Conservation (phyloP, 2,888 invertebrate genomes). For the Nephrotoma guestfalica region DNA sequence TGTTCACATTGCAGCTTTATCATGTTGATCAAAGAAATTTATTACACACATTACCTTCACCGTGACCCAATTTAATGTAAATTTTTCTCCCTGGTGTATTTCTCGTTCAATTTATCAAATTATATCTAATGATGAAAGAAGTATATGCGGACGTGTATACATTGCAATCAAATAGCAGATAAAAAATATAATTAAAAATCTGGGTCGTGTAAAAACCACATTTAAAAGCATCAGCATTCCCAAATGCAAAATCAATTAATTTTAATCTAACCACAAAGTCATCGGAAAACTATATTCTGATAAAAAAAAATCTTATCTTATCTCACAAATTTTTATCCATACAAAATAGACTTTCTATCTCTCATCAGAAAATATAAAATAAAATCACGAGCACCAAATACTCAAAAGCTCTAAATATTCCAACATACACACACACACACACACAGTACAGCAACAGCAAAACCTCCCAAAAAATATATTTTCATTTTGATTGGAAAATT, state of each 20-base stretch:
- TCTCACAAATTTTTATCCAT: neutral
- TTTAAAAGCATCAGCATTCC: neutral
- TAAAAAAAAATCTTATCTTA: neutral
- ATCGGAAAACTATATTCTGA: neutral
- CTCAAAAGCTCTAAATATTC: neutral
- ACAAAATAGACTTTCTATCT: neutral
- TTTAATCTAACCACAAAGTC: neutral
- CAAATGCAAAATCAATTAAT: neutral
- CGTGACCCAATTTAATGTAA: neutral
- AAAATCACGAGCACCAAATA: neutral
- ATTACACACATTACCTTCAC: neutral
- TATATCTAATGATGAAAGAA: neutral
- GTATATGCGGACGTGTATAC: neutral
- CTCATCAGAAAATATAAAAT: neutral
- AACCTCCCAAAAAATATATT: neutral
- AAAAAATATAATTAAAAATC: neutral
- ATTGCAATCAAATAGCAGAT: neutral
- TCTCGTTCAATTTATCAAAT: neutral
- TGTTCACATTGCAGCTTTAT: neutral
- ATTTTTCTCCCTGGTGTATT: neutral
- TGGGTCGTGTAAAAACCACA: neutral
- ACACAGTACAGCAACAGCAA: neutral
- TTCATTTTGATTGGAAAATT: neutral
- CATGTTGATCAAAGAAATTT: neutral
- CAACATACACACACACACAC: neutral